These are phyloP conservation scores for Digitonthophagus gazella DNA, from an alignment of 2,888 invertebrate species.

Conservation along the genomic window DNA sequence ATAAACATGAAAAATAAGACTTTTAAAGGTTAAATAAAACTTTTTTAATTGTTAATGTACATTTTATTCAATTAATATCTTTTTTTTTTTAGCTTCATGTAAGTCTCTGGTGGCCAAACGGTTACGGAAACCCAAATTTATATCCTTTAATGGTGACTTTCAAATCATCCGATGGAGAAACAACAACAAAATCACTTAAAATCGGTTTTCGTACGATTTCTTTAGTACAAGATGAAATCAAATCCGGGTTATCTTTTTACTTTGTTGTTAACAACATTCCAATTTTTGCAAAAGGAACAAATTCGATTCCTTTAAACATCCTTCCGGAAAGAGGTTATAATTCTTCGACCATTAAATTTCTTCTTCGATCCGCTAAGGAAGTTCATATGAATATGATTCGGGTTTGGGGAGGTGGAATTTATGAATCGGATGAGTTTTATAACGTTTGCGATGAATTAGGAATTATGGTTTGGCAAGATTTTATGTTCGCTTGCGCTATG, in stretches of 20 bases:
- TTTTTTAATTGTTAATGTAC: too few species aligned
- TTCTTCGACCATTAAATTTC: slow-evolving; percentile 57
- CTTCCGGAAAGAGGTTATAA: slow-evolving; percentile 72
- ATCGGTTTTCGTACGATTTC: slow-evolving; percentile 87
- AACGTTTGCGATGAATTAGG: slow-evolving; percentile 82
- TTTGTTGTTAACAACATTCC: slow-evolving; percentile 78
- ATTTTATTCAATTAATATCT: neutral
- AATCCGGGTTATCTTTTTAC: slow-evolving; percentile 61
- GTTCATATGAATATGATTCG: slow-evolving; percentile 90
- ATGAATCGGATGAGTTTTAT: slow-evolving; percentile 90
- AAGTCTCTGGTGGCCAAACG: slow-evolving; percentile 93
- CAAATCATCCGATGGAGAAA: slow-evolving; percentile 45
- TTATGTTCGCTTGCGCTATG: slow-evolving; percentile 95
- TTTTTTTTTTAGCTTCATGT: slow-evolving; percentile 51
- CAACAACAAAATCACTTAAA: slow-evolving; percentile 55
- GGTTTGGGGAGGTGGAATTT: slow-evolving; percentile 99
- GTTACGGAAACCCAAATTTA: slow-evolving; percentile 76
- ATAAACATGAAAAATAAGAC: too few species aligned
- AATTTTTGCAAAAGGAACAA: slow-evolving; percentile 94
- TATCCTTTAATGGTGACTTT: slow-evolving; percentile 66
- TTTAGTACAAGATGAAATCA: slow-evolving; percentile 65
- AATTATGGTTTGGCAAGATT: slow-evolving; percentile 95
- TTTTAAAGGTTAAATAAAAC: too few species aligned
- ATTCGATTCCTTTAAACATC: slow-evolving; percentile 87
- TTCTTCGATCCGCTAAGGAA: slow-evolving; percentile 68